Conservation (phyloP, 2,888 invertebrate genomes). For the Pediacus dermestoides region DNA sequence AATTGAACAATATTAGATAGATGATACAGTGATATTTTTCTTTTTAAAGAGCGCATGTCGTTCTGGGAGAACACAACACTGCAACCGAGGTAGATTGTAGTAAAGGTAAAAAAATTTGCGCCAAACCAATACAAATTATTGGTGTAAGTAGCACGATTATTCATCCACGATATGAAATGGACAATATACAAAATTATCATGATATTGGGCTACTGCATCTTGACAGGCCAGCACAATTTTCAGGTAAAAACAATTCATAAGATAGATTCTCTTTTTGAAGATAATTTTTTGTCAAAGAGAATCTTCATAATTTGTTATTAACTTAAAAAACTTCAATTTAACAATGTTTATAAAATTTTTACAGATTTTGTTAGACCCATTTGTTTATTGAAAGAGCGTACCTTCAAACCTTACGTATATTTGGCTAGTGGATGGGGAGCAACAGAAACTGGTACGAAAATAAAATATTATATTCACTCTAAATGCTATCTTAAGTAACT, state of each 20-base stretch:
- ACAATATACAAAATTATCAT: conserved; percentile 37
- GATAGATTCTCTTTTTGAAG: not conserved
- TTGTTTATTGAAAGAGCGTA: conserved; percentile 34
- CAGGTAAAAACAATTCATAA: conserved; percentile 40
- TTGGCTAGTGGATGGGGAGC: conserved; percentile 56
- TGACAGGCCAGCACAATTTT: conserved; percentile 44
- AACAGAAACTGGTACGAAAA: conserved; percentile 41
- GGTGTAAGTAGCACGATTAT: conserved; percentile 47
- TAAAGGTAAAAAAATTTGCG: conserved; percentile 44
- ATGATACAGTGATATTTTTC: too few species aligned
- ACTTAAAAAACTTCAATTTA: too few species aligned
- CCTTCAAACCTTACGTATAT: conserved; percentile 24
- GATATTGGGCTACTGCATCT: conserved; percentile 54
- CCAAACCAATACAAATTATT: conserved; percentile 45
- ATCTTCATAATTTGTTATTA: too few species aligned
- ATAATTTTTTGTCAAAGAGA: not conserved
- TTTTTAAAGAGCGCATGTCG: too few species aligned
- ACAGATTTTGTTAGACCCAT: conserved; percentile 43
- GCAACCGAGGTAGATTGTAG: conserved; percentile 49
- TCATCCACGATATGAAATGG: conserved; percentile 48
- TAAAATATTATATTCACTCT: too few species aligned
- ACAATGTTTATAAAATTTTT: conserved; percentile 18
- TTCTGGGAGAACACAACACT: conserved; percentile 54
- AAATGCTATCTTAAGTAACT: too few species aligned
- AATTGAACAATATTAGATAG: too few species aligned